Evolutionary conservation across 2,113 vertebrate genomes (phyloP).

Genomic region (Urocolius indicus): DNA sequence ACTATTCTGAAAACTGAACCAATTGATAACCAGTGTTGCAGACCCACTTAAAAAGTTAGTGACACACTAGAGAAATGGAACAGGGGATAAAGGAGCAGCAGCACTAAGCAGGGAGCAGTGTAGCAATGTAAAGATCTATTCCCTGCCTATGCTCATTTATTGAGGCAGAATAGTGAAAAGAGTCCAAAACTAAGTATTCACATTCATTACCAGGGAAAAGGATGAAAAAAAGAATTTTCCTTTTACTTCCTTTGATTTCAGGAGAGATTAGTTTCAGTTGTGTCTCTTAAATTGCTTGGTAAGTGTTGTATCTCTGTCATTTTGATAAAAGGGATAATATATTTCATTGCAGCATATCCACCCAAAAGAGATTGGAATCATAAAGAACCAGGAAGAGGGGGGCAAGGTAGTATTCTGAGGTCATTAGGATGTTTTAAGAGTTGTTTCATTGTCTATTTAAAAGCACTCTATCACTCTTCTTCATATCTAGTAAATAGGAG

Average conservation of each 20-base stretch:
- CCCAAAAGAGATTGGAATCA: conserved; percentile 22
- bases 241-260: conserved; percentile 52
- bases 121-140: background rate
- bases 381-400: background rate
- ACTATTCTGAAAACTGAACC: background rate
- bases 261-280: conserved; percentile 42
- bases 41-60: background rate
- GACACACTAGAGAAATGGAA: background rate
- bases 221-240: background rate
- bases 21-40: background rate
- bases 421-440: conserved; percentile 21
- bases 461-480: background rate
- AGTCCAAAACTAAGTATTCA: conserved; percentile 19
- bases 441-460: conserved; percentile 5
- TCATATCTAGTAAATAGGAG: conserved; percentile 10
- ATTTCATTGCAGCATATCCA: conserved; percentile 29
- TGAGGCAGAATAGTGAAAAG: background rate
- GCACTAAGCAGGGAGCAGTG: background rate
- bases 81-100: background rate
- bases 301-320: conserved; percentile 30
- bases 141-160: conserved; percentile 2
- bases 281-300: conserved; percentile 29
- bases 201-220: conserved; percentile 16
- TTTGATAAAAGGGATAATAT: conserved; percentile 27
- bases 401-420: background rate